Conservation (phyloP, 2,113 vertebrate species). For the Thryonomys swinderianus region DNA sequence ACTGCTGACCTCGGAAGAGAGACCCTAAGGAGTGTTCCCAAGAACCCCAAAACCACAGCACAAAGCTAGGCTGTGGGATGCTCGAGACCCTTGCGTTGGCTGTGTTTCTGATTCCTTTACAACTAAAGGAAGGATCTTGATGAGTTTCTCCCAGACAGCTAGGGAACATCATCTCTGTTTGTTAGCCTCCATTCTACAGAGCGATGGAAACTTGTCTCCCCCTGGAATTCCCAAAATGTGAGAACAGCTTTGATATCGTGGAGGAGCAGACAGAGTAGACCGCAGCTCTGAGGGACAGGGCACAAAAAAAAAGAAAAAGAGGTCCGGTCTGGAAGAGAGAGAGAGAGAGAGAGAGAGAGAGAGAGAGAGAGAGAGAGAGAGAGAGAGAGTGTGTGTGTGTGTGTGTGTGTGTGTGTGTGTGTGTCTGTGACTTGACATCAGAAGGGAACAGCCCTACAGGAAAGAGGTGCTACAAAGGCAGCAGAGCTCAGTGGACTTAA, state of each 20-base stretch:
- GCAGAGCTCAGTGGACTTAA: not conserved
- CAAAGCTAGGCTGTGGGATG: not conserved
- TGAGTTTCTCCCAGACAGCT: not conserved
- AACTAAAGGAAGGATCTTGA: not conserved
- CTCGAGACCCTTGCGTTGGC: not conserved
- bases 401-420: not conserved
- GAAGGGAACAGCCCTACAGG: not conserved
- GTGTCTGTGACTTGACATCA: not conserved
- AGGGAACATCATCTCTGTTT: too few relatives aligned
- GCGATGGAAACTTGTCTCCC: not conserved
- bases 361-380: too few relatives aligned
- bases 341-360: too few relatives aligned
- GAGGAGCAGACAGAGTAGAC: too few relatives aligned
- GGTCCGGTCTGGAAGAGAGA: not conserved
- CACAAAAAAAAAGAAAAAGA: not conserved
- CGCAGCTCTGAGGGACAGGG: not conserved
- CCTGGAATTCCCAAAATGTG: not conserved
- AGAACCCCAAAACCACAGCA: not conserved
- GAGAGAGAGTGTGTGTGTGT: not conserved
- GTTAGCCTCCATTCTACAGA: not conserved
- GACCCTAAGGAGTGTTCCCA: not conserved
- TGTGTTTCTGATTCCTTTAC: not conserved
- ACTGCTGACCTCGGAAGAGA: not conserved
- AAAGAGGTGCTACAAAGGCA: not conserved
- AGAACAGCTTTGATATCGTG: not conserved